Conservation (phyloP, 2,888 invertebrate species). For the Lypha dubia region DNA sequence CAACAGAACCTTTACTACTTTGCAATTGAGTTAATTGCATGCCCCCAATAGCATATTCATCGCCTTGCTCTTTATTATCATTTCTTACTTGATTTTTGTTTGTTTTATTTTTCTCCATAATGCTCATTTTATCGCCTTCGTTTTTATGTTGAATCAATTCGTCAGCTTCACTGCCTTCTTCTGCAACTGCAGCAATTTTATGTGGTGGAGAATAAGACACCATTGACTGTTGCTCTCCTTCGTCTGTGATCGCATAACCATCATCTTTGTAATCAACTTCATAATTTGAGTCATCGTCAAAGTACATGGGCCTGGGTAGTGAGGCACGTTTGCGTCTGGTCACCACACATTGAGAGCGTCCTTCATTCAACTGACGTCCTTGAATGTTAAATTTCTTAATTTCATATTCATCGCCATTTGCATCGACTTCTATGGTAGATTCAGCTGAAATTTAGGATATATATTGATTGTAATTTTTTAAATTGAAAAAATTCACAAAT, state of each 20-base stretch:
- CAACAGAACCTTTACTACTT: conserved; percentile 58
- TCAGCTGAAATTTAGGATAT: conserved; percentile 69
- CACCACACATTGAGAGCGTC: conserved; percentile 78
- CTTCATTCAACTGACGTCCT: conserved; percentile 78
- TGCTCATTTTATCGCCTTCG: neutral
- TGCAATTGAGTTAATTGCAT: conserved; percentile 41
- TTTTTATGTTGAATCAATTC: neutral
- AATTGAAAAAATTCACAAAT: neutral
- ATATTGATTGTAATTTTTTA: neutral
- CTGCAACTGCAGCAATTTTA: neutral
- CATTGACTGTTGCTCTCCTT: neutral
- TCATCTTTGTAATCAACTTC: conserved; percentile 40
- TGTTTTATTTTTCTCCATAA: neutral
- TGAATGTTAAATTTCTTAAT: conserved; percentile 79
- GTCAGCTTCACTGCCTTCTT: conserved; percentile 8
- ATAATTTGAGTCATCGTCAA: conserved; percentile 26
- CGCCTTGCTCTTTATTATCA: neutral
- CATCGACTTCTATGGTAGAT: conserved; percentile 78
- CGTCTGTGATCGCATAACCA: neutral
- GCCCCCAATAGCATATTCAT: conserved; percentile 18
- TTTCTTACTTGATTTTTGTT: conserved; percentile 9
- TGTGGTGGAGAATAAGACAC: conserved; percentile 35
- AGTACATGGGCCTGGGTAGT: conserved; percentile 53
- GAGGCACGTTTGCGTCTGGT: conserved; percentile 77
- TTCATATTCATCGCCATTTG: conserved; percentile 79